Percentiles rank a stretch among this genome's conserved stretches.
phyloP scores from a whole-genome alignment of 1,140 invertebrate species.

The Teleogryllus occipitalis region DNA sequence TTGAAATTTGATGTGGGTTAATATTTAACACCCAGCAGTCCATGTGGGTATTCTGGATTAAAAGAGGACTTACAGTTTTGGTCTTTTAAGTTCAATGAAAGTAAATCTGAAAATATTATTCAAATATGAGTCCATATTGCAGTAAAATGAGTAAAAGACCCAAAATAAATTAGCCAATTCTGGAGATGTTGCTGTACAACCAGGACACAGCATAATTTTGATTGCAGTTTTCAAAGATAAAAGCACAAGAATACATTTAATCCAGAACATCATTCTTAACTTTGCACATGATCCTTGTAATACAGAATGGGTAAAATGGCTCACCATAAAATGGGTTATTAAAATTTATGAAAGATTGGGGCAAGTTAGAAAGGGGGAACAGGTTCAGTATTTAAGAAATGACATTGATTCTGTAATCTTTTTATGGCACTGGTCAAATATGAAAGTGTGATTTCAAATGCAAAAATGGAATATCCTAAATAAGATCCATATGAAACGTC shows the following conservation, averaged over 20 bases:
- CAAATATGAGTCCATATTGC: too few relatives aligned
- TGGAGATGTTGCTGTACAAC: background rate
- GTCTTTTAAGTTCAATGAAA: too few relatives aligned
- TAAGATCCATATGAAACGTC: background rate
- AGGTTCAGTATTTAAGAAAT: background rate
- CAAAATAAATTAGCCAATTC: background rate
- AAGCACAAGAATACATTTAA: background rate
- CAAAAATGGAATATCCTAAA: background rate
- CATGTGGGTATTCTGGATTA: too few relatives aligned
- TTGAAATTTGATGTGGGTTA: background rate
- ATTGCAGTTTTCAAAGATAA: background rate
- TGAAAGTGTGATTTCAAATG: background rate
- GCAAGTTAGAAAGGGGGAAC: background rate
- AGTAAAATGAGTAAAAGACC: too few relatives aligned
- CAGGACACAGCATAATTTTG: background rate
- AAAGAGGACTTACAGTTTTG: too few relatives aligned
- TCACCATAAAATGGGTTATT: background rate
- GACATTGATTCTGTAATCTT: background rate
- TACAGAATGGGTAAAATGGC: background rate
- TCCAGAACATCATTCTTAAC: conserved; percentile 4
- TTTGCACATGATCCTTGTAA: background rate
- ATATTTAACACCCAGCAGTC: background rate
- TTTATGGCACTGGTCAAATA: background rate
- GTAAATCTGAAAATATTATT: too few relatives aligned
- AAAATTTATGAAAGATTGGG: background rate